Base-by-base conservation (phyloP, 2,113 vertebrate species). In the Odontophorus gujanensis region DNA sequence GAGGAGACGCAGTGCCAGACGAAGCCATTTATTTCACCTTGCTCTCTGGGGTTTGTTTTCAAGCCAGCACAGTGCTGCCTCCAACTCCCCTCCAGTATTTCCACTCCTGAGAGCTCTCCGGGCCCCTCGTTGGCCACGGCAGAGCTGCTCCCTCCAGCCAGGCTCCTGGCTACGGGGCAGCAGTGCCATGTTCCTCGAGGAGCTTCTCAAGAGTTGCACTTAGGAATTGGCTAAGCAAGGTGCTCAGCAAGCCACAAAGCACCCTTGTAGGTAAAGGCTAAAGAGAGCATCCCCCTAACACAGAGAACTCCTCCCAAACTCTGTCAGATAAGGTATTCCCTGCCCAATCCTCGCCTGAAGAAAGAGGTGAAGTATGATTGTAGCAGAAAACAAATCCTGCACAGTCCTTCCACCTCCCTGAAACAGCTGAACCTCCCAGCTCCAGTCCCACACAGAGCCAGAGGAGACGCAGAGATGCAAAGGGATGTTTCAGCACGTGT, bases 11-110 rank as follows among this genome's bases (percentile, higher is more conserved):
- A 7, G 79, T 32, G 92, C 94, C 94, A 96, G 96, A 96, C 72
- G 81, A 93, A 94, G 95, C 93, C 95, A 94, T 96, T 97, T 95
- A 96, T 96, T 97, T 87, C 91, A 72, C 91, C 90, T 93, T 40
- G 1, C 91, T 96, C 96, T 81, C 95, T 71, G 62, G 91, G 94
- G 95, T 94, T 96, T 95, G 91, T 93, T 94, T 90, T 71, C 89
- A 32, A 92, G 88, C 86, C 90, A 90, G 79, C 81, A 51, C 81
- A 82, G 57, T 2, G 15, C 85, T 51, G 92, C 65, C 85, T 89
- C 59, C 93, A 50, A 79, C 72, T 89, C 86, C 91, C 85, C 81
- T 34, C 18, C 84, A 94, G 94, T 73, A 81, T 92, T 92, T 79
- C 80, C 45, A 87, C 89, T 76, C 61, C 66, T 45, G 83, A 79